Percentiles rank a stretch among this genome's conserved stretches.
These are phyloP conservation scores for Pyrrhura leucotis DNA, from an alignment of 2,797 vertebrate species.

Conservation along the genomic window DNA sequence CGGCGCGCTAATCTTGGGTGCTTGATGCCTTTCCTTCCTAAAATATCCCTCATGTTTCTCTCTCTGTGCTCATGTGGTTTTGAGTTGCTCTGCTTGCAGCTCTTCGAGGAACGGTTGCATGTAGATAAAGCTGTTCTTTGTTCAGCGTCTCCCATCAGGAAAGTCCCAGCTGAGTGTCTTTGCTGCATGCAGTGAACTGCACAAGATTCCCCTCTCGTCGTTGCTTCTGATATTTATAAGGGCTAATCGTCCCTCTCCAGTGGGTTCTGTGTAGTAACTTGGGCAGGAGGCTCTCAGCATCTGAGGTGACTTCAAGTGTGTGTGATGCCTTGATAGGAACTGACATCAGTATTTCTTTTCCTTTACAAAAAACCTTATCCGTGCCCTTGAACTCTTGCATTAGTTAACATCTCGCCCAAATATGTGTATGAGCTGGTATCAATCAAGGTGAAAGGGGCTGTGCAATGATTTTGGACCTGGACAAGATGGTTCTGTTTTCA, in stretches of 20 bases:
- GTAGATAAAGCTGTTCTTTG: background rate
- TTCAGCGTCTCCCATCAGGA: background rate
- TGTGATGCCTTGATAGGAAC: background rate
- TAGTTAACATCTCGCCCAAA: background rate
- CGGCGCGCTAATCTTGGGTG: background rate
- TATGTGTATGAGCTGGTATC: rapidly evolving
- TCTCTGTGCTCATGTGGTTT: background rate
- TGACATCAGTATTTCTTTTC: background rate
- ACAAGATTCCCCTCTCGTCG: background rate
- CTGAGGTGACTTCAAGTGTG: background rate
- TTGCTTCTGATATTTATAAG: background rate
- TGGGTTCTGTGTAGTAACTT: background rate
- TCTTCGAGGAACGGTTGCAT: background rate
- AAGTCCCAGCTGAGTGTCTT: background rate
- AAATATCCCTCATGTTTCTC: background rate
- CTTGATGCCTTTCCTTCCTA: background rate
- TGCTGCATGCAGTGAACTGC: background rate
- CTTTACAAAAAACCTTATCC: background rate
- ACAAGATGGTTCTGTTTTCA: background rate
- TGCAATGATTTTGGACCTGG: background rate
- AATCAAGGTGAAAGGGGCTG: background rate
- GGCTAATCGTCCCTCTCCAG: background rate
- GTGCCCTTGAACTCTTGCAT: background rate
- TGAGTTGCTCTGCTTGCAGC: background rate
- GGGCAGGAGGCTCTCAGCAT: background rate